phyloP scores from a whole-genome alignment of 2,888 invertebrate genomes.

The Lasioglossum malachurum region DNA sequence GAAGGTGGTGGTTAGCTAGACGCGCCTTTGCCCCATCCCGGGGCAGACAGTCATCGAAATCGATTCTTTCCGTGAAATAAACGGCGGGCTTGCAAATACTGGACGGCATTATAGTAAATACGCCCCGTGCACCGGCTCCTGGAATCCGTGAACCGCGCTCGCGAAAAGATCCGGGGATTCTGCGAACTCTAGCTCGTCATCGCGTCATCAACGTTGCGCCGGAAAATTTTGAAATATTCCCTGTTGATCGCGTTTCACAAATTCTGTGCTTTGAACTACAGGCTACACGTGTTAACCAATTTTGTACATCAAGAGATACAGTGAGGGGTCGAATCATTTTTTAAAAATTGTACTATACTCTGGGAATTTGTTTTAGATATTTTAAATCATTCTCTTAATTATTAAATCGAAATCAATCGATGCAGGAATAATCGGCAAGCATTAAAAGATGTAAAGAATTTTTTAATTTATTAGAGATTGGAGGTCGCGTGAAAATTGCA shows the following conservation, averaged over 20 bases:
- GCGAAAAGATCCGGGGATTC: slow-evolving; percentile 28
- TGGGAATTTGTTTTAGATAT: neutral
- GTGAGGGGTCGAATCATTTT: neutral
- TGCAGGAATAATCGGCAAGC: neutral
- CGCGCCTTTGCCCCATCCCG: slow-evolving; percentile 71
- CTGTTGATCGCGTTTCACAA: neutral
- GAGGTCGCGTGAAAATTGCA: neutral
- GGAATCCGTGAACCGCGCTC: slow-evolving; percentile 3
- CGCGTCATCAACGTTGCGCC: neutral
- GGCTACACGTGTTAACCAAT: neutral
- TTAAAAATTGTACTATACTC: neutral
- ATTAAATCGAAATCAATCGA: neutral
- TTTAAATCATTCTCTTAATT: neutral
- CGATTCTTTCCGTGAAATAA: slow-evolving; percentile 72
- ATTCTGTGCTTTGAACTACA: neutral
- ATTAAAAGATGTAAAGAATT: neutral
- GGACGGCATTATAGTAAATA: slow-evolving; percentile 56
- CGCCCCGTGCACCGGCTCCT: neutral
- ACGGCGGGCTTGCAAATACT: slow-evolving; percentile 60
- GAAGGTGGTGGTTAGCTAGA: slow-evolving; percentile 78
- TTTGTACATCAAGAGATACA: neutral
- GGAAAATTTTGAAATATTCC: neutral
- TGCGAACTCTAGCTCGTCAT: neutral
- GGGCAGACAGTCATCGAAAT: slow-evolving; percentile 74
- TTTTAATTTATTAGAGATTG: neutral